Evolutionary conservation across 2,113 vertebrate genomes (phyloP).

Genomic region (Synchiropus splendidus): DNA sequence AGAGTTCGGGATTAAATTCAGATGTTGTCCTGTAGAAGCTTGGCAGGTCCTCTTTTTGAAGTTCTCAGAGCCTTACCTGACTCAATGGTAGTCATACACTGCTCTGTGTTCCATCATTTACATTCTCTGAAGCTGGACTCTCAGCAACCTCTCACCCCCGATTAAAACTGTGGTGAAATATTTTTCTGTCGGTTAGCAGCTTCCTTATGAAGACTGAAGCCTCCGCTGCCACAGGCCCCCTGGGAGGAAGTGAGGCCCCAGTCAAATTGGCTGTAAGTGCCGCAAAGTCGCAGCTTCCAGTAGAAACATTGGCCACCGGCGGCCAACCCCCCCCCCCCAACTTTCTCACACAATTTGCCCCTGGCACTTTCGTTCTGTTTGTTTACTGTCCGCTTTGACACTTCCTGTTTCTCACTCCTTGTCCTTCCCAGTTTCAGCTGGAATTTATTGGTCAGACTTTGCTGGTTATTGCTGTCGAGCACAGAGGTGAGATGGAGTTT

Average conservation of each 20-base stretch:
- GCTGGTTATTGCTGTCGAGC: too few species aligned
- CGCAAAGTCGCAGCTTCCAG: conserved; percentile 33
- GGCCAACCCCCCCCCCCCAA: conserved; percentile 6
- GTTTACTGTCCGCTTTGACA: not conserved
- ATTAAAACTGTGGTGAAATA: conserved; percentile 7
- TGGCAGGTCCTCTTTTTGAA: too few species aligned
- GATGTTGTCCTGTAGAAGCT: too few species aligned
- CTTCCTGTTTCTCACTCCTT: too few species aligned
- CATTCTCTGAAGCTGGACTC: conserved; percentile 7
- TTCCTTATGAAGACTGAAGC: conserved; percentile 30
- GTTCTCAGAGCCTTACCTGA: too few species aligned
- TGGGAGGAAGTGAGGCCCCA: conserved; percentile 43
- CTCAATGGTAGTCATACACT: too few species aligned
- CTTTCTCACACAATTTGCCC: not conserved
- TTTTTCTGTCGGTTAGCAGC: conserved; percentile 21
- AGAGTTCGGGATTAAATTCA: too few species aligned
- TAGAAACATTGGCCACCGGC: conserved; percentile 27
- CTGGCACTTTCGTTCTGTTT: conserved; percentile 3
- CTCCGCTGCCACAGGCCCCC: conserved; percentile 15
- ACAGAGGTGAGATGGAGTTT: too few species aligned
- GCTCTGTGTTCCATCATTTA: too few species aligned
- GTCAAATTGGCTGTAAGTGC: conserved; percentile 42
- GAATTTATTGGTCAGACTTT: too few species aligned
- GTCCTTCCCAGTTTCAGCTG: too few species aligned
- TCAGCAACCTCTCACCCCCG: conserved; percentile 13